Percentiles rank a stretch among this genome's conserved stretches.
Evolutionary conservation across 2,113 vertebrate species (phyloP).

Genomic region (Polypterus senegalus): DNA sequence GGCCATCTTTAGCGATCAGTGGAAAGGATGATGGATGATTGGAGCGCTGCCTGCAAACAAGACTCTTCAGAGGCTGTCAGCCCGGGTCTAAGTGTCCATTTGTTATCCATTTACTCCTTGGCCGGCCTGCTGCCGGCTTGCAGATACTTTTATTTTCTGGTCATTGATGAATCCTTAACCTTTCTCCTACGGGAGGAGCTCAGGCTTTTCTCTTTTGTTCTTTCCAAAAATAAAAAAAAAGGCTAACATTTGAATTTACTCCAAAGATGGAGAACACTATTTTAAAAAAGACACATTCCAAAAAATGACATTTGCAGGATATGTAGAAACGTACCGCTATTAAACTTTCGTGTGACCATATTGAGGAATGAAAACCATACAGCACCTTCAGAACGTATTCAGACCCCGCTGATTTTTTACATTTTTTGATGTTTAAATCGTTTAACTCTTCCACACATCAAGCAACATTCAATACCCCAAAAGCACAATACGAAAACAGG

Average conservation of each 20-base stretch:
- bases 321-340: too few relatives aligned
- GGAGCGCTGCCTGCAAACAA: slow-evolving; percentile 30
- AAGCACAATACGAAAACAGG: too few relatives aligned
- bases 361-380: too few relatives aligned
- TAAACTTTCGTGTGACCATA: too few relatives aligned
- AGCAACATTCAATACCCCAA: too few relatives aligned
- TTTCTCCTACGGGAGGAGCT: slow-evolving; percentile 23
- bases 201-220: slow-evolving; percentile 1
- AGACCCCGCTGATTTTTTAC: too few relatives aligned
- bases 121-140: slow-evolving; percentile 35
- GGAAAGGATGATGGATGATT: slow-evolving; percentile 46
- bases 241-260: slow-evolving; percentile 29
- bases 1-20: slow-evolving; percentile 46
- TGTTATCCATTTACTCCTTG: slow-evolving; percentile 40
- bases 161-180: slow-evolving; percentile 33
- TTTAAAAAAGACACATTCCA: too few relatives aligned
- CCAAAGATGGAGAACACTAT: too few relatives aligned
- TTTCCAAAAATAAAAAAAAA: slow-evolving; percentile 16
- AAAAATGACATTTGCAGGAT: too few relatives aligned
- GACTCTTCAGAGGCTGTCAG: slow-evolving; percentile 46
- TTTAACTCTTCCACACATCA: too few relatives aligned
- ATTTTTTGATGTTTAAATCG: too few relatives aligned
- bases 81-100: slow-evolving; percentile 38
- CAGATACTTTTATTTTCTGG: slow-evolving; percentile 38
- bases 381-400: too few relatives aligned